A percentile compares a stretch with the other conserved stretches of the same genome.
Conservation (phyloP, 2,113 vertebrate genomes). For the Dasypus novemcinctus region DNA sequence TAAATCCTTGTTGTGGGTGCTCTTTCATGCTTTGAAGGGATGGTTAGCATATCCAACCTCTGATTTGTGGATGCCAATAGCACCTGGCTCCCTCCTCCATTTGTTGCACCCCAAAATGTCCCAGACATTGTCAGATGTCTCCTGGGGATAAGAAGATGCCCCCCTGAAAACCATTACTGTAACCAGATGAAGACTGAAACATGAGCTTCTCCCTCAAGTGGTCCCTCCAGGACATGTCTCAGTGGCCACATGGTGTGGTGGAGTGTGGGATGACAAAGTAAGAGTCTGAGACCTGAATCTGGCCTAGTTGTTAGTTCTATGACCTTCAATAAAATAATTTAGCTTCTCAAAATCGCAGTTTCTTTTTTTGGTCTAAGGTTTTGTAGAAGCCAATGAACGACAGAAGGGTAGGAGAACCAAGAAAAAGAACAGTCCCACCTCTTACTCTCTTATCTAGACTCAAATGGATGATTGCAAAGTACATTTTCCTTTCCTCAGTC, state of each 20-base stretch:
- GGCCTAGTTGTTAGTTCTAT: not conserved
- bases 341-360: not conserved
- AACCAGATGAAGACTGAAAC: not conserved
- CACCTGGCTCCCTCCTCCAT: not conserved
- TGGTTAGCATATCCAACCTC: not conserved
- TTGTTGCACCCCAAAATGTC: not conserved
- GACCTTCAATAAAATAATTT: not conserved
- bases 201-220: not conserved
- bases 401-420: not conserved
- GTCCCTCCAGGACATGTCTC: rapidly evolving
- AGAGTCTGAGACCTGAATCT: not conserved
- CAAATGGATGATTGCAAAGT: too few species aligned
- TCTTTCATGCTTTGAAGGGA: too few species aligned
- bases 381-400: not conserved
- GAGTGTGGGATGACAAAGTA: not conserved
- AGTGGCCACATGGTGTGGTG: not conserved
- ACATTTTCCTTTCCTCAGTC: rapidly evolving
- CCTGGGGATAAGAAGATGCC: not conserved
- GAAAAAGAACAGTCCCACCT: not conserved
- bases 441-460: rapidly evolving
- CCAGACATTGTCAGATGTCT: not conserved
- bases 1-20: not conserved
- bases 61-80: not conserved
- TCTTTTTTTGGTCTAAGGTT: not conserved
- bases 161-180: not conserved